phyloP scores from a whole-genome alignment of 35 echinoderm and acorn worm genomes.

The Holothuria glaberrima region DNA sequence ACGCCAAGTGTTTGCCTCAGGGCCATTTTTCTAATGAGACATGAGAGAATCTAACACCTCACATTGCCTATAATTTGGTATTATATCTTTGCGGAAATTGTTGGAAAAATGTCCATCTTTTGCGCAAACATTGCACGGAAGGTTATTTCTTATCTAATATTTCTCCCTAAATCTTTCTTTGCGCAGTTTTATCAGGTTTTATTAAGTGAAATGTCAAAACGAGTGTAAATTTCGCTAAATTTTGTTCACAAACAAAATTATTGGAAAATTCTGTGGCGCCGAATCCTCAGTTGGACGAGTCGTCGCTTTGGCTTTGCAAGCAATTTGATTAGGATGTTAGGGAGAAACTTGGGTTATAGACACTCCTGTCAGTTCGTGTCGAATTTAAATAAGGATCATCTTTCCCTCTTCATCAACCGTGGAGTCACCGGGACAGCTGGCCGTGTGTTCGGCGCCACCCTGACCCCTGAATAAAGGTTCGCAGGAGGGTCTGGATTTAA shows the following conservation, averaged over 20 bases:
- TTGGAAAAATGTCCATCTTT: no score
- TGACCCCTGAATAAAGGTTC: conserved; percentile 6
- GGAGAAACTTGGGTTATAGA: background rate
- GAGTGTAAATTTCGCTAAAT: conserved; percentile 41
- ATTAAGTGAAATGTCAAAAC: conserved; percentile 53
- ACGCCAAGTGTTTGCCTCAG: no score
- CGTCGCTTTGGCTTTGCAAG: conserved; percentile 15
- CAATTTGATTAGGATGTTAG: conserved; percentile 40
- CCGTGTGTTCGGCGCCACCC: conserved; percentile 24
- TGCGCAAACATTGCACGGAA: no score
- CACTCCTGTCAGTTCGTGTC: conserved; percentile 16
- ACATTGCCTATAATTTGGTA: no score
- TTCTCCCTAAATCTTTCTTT: conserved; percentile 23
- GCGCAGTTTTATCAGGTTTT: conserved; percentile 35
- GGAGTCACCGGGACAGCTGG: conserved; percentile 23
- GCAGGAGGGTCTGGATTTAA: background rate
- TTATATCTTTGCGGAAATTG: no score
- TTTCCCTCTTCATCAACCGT: background rate
- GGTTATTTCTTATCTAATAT: conserved; percentile 13
- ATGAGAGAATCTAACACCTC: no score
- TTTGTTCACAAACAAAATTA: conserved; percentile 50
- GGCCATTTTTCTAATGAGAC: no score
- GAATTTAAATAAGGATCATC: conserved; percentile 26
- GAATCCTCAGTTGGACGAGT: conserved; percentile 17
- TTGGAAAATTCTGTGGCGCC: conserved; percentile 34